These are phyloP conservation scores for Neoitamus cyanurus DNA, from an alignment of 2,888 invertebrate species.

Conservation along the genomic window DNA sequence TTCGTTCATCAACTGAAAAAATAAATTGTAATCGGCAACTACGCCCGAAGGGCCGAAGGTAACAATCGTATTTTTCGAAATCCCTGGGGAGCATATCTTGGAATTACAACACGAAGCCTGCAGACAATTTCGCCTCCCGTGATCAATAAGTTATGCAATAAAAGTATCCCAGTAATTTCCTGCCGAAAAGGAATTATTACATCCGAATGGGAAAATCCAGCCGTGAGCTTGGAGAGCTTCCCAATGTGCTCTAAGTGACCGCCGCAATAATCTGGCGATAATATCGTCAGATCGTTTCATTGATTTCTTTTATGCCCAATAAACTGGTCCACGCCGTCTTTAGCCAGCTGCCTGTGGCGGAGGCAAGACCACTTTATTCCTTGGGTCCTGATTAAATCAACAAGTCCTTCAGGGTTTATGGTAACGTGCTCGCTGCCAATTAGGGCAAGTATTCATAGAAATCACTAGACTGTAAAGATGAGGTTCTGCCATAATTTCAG, in stretches of 20 bases:
- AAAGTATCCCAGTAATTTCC: background rate
- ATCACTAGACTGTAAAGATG: constrained; percentile 16
- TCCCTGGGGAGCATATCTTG: background rate
- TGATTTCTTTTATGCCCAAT: constrained; percentile 9
- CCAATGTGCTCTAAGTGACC: background rate
- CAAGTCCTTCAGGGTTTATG: constrained; percentile 5
- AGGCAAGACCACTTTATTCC: background rate
- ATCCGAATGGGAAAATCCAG: background rate
- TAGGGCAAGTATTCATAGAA: background rate
- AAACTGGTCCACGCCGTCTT: background rate
- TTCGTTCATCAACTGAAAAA: background rate
- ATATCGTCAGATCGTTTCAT: background rate
- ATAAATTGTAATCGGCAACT: background rate
- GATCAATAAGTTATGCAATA: background rate
- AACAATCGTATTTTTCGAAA: background rate
- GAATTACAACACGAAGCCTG: background rate
- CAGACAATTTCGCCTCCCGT: background rate
- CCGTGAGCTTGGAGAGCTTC: too few species aligned
- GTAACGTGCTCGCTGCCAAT: constrained; percentile 8
- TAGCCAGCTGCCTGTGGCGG: background rate
- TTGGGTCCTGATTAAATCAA: constrained; percentile 12
- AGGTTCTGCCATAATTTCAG: background rate
- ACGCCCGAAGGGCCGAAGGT: background rate
- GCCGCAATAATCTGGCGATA: background rate
- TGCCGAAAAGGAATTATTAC: background rate